phyloP scores from a whole-genome alignment of 35 echinoderm and acorn worm species.

The Patiria miniata region DNA sequence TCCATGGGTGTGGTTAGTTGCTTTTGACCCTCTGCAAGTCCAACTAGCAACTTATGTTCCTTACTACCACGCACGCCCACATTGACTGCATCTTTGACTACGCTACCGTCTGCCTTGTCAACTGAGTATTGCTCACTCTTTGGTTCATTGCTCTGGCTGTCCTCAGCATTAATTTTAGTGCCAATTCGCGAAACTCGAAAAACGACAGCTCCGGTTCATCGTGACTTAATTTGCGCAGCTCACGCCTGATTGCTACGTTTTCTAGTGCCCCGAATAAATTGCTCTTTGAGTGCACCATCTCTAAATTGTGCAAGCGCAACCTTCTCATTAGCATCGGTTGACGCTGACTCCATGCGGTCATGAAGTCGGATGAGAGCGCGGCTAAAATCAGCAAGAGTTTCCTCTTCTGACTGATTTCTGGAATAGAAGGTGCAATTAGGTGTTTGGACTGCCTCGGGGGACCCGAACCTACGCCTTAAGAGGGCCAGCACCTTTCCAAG shows the following conservation, averaged over 20 bases:
- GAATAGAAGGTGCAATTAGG: neutral
- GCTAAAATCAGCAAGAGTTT: neutral
- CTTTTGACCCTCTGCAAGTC: neutral
- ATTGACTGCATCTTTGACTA: too few relatives aligned
- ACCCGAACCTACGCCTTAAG: neutral
- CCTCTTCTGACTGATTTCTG: neutral
- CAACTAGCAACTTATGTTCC: neutral
- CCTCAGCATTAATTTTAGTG: too few relatives aligned
- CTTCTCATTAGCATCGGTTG: neutral
- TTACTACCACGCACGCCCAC: neutral
- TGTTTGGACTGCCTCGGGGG: neutral
- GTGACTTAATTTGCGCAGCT: neutral
- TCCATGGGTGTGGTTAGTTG: neutral
- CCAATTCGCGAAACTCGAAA: too few relatives aligned
- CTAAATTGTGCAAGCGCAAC: neutral
- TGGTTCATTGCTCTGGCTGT: too few relatives aligned
- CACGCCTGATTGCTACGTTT: neutral
- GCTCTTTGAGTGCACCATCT: neutral
- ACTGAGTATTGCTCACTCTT: too few relatives aligned
- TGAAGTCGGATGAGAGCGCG: neutral
- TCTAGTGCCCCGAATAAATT: neutral
- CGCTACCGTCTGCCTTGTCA: too few relatives aligned
- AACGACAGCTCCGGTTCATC: too few relatives aligned
- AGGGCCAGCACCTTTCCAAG: neutral
- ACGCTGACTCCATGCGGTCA: constrained; percentile 24